Conservation (phyloP, 2,888 invertebrate species). For the Macrophya alboannulata region DNA sequence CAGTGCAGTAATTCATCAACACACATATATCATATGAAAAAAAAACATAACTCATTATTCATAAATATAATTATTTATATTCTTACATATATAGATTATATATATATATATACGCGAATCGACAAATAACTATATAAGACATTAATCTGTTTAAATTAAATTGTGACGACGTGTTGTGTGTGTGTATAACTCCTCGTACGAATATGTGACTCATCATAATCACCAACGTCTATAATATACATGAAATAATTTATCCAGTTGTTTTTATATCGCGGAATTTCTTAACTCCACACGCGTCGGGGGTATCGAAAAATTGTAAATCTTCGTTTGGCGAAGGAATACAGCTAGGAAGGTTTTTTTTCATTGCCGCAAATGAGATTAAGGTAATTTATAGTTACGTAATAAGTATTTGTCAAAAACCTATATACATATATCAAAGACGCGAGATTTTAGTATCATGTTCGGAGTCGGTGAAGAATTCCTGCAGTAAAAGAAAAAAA, state of each 20-base stretch:
- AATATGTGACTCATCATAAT: constrained; percentile 13
- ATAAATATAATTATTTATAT: not conserved
- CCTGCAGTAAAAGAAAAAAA: not conserved
- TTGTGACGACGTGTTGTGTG: constrained; percentile 8
- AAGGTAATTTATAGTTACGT: constrained; percentile 1
- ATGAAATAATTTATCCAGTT: not conserved
- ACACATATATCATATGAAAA: not conserved
- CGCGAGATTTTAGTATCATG: not conserved
- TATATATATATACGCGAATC: not conserved
- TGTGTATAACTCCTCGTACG: no score
- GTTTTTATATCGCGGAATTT: constrained; percentile 2
- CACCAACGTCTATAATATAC: not conserved
- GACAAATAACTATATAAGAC: not conserved
- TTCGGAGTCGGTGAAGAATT: no score
- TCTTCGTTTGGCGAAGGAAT: not conserved
- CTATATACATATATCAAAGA: not conserved
- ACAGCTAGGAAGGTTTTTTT: not conserved
- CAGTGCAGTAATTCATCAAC: not conserved
- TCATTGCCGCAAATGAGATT: constrained; percentile 16
- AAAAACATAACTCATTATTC: not conserved
- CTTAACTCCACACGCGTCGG: not conserved
- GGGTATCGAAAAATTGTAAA: not conserved
- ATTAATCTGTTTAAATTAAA: not conserved
- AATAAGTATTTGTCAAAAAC: not conserved
- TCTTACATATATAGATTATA: not conserved